Evolutionary conservation across 2,113 vertebrate species (phyloP), one percentile per base, ranked within the genome.

Genomic region (Syrrhaptes paradoxus): DNA sequence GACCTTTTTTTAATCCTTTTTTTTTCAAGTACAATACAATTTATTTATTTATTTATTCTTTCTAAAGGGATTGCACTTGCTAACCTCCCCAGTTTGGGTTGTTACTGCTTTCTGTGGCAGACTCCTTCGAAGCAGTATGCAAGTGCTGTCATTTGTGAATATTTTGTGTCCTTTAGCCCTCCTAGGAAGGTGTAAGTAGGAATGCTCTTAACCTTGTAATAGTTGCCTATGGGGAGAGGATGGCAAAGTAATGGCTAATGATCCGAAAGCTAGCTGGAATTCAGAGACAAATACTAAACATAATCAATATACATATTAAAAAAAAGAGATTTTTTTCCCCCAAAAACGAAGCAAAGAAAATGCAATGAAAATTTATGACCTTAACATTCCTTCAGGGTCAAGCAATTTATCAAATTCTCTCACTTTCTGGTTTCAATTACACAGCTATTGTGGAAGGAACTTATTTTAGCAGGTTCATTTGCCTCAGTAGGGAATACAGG

Each of bases 391-490:
- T 98, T 98, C 98, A 98, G 98, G 99, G 99, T 99, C 99, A 99
- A 99, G 99, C 98, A 98, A 99, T 99, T 99, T 98, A 99, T 99
- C 99, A 99, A 99, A 99, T 99, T 98, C 98, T 99, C 98, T 98
- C 98, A 99, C 98, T 98, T 99, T 99, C 99, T 99, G 99, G 98
- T 99, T 99, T 99, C 99, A 99, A 99, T 99, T 99, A 99, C 98
- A 98, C 98, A 98, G 99, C 98, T 98, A 98, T 99, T 99, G 99
- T 99, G 98, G 98, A 98, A 98, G 99, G 98, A 98, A 98, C 98
- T 99, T 99, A 98, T 99, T 99, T 99, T 98, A 99, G 99, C 99
- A 99, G 99, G 99, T 99, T 99, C 99, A 99, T 99, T 99, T 99
- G 99, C 98, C 98, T 98, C 99, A 98, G 99, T 99, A 96, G 99